Evolutionary conservation across 2,888 invertebrate genomes (phyloP).

Genomic region (Hyposoter didymator): DNA sequence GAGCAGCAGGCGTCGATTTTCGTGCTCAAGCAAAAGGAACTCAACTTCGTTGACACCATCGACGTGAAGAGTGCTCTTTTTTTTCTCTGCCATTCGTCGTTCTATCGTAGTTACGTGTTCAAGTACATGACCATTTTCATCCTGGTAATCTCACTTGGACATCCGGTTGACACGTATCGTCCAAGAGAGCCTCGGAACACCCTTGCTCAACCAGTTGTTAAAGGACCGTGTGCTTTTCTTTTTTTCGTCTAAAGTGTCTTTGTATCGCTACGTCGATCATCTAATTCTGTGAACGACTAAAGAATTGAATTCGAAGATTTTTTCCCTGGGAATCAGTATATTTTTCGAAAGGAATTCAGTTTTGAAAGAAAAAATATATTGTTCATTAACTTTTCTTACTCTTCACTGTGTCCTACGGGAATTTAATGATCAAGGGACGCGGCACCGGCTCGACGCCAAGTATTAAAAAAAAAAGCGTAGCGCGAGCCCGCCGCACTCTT

Average conservation of each 20-base stretch:
- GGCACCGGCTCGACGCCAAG: too few species aligned
- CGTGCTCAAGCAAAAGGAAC: conserved; percentile 51
- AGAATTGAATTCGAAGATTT: neutral
- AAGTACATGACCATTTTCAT: conserved; percentile 12
- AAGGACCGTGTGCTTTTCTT: neutral
- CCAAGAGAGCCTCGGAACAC: conserved; percentile 3
- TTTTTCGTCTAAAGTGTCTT: neutral
- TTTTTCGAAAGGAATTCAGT: neutral
- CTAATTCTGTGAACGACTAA: neutral
- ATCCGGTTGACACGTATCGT: conserved; percentile 17
- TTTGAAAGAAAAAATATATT: neutral
- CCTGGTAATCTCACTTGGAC: conserved; percentile 21
- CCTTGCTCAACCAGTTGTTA: conserved; percentile 24
- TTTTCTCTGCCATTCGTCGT: conserved; percentile 18
- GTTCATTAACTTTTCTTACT: neutral
- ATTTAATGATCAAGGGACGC: too few species aligned
- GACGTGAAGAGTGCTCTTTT: conserved; percentile 11
- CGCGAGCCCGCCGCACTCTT: too few species aligned
- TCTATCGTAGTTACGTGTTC: conserved; percentile 22
- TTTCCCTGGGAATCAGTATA: neutral
- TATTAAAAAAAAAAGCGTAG: too few species aligned
- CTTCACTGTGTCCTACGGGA: neutral
- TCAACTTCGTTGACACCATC: conserved; percentile 43
- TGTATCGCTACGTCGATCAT: neutral
- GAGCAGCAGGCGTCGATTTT: conserved; percentile 64